phyloP scores from a whole-genome alignment of 2,113 vertebrate species.

The Ancistrus triradiatus region DNA sequence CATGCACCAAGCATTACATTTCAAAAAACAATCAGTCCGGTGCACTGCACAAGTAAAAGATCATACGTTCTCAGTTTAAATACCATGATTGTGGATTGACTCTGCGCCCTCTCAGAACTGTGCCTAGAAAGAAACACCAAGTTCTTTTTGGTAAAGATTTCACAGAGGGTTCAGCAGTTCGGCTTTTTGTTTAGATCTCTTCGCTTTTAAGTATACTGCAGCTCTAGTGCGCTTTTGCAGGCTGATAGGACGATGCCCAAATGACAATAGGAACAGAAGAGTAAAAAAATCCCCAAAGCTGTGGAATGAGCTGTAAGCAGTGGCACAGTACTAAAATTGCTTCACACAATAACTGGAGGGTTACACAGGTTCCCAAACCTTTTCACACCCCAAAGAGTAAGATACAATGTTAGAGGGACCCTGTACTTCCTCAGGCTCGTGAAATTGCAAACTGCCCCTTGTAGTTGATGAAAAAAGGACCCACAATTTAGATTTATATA shows the following conservation, averaged over 20 bases:
- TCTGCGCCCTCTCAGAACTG: no score
- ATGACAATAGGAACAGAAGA: conserved; percentile 8
- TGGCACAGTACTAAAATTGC: neutral
- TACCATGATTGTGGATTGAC: no score
- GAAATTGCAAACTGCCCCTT: no score
- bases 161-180: no score
- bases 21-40: no score
- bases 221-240: neutral
- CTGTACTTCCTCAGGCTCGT: neutral
- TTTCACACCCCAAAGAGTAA: conserved; percentile 7
- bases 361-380: conserved; percentile 6
- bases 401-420: conserved; percentile 6
- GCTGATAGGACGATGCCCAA: conserved; percentile 6
- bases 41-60: no score
- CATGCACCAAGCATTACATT: no score
- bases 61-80: no score
- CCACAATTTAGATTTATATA: neutral
- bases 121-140: no score
- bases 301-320: conserved; percentile 14
- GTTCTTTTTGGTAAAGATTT: no score
- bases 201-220: no score
- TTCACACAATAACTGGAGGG: conserved; percentile 19
- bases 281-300: conserved; percentile 13
- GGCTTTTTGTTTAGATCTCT: no score
- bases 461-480: conserved; percentile 5